phyloP scores from a whole-genome alignment of 2,797 vertebrate species.

The Lophius americanus region DNA sequence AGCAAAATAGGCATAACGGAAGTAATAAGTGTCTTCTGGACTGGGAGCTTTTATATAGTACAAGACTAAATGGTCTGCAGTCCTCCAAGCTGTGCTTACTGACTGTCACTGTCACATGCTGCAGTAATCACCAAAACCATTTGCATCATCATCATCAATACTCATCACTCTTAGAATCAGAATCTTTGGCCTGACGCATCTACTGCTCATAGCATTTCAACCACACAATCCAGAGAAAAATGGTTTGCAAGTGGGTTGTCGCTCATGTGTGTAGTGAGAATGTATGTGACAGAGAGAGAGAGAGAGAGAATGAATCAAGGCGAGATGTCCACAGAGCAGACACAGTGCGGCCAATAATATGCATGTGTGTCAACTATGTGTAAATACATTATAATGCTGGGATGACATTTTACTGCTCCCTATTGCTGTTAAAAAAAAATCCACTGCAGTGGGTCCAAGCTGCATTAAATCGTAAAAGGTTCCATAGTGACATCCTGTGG shows the following conservation, averaged over 20 bases:
- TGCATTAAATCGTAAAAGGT: constrained; percentile 2
- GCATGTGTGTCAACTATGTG: neutral
- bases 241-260: constrained; percentile 21
- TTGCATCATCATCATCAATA: constrained; percentile 51
- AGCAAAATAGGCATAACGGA: neutral
- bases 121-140: constrained; percentile 34
- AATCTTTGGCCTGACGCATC: constrained; percentile 45
- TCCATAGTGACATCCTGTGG: constrained; percentile 67
- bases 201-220: constrained; percentile 43
- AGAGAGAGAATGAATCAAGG: neutral
- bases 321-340: neutral
- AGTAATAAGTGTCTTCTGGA: constrained; percentile 6
- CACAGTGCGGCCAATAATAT: constrained; percentile 16
- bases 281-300: neutral
- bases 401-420: neutral
- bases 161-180: constrained; percentile 55
- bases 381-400: neutral
- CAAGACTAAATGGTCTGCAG: constrained; percentile 15
- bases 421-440: neutral
- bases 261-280: neutral
- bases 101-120: constrained; percentile 25
- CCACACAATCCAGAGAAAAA: constrained; percentile 38
- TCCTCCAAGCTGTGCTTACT: constrained; percentile 21
- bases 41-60: neutral
- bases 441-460: neutral